Percentiles rank a stretch among this genome's conserved stretches.
These are phyloP conservation scores for Vulpes ferrilata DNA, from an alignment of 2,113 vertebrate species.

Conservation along the genomic window DNA sequence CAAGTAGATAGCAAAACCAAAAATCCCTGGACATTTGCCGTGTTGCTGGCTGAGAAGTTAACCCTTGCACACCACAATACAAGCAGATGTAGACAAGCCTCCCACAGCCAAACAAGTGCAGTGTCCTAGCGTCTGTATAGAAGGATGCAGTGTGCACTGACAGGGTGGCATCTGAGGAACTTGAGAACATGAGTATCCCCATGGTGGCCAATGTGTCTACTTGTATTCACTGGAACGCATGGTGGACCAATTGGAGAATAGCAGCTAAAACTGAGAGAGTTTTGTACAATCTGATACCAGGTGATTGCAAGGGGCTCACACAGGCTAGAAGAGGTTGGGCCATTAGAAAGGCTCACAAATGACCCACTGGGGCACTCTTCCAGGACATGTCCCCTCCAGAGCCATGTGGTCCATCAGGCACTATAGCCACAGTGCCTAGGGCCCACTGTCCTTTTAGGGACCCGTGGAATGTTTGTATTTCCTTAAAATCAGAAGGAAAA, in stretches of 20 bases:
- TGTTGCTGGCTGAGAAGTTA: not conserved
- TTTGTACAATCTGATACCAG: not conserved
- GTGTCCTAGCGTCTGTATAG: fast-evolving
- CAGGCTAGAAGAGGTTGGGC: not conserved
- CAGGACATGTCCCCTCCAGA: not conserved
- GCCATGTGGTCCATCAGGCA: fast-evolving
- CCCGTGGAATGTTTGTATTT: not conserved
- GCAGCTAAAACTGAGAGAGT: not conserved
- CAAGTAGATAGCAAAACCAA: not conserved
- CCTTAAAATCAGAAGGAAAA: not conserved
- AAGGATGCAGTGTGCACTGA: too few species aligned
- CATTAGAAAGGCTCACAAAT: not conserved
- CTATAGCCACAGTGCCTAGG: not conserved
- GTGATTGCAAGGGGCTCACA: not conserved
- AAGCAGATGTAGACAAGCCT: not conserved
- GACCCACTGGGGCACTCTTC: not conserved
- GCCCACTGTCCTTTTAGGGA: not conserved
- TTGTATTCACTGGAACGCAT: not conserved
- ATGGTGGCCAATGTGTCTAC: not conserved
- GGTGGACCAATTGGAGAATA: not conserved
- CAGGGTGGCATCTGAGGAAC: not conserved
- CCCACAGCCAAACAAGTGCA: fast-evolving
- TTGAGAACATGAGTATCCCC: not conserved
- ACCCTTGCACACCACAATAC: not conserved
- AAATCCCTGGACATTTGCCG: not conserved